Conservation (phyloP, 2,797 vertebrate genomes). For the Yasuhikotakia modesta region DNA sequence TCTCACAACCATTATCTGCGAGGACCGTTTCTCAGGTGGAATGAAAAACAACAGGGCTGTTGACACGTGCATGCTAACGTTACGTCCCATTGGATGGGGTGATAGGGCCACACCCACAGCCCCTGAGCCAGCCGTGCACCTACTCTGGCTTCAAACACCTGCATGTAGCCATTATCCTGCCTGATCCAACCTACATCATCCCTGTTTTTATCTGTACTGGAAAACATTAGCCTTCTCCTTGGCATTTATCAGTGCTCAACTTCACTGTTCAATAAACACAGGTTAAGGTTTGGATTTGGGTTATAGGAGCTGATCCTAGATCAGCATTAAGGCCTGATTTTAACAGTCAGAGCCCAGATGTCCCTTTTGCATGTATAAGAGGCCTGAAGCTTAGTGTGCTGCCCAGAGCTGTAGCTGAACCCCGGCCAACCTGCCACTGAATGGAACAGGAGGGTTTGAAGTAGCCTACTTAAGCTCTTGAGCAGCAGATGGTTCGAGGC, state of each 20-base stretch:
- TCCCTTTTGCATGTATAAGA: constrained; percentile 18
- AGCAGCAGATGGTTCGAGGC: constrained; percentile 51
- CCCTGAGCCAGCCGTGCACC: constrained; percentile 32
- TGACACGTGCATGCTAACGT: constrained; percentile 8
- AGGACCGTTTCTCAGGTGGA: constrained; percentile 31
- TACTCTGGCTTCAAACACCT: no score
- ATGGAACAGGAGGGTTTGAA: constrained; percentile 42
- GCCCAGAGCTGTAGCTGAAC: constrained; percentile 7
- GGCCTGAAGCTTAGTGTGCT: constrained; percentile 19
- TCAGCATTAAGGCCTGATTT: background rate
- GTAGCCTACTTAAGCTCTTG: constrained; percentile 50
- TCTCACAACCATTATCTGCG: constrained; percentile 23
- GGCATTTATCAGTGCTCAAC: constrained; percentile 5
- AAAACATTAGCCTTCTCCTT: background rate
- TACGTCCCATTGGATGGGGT: constrained; percentile 13
- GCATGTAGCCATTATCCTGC: no score
- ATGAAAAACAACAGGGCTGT: constrained; percentile 38
- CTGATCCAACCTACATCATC: constrained; percentile 9
- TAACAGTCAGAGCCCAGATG: constrained; percentile 15
- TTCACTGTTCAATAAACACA: background rate
- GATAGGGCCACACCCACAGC: constrained; percentile 13
- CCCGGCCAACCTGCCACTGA: constrained; percentile 24
- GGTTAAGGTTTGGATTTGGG: background rate
- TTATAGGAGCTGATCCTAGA: background rate
- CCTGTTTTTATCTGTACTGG: background rate